Percentiles rank a stretch among this genome's conserved stretches.
Conservation (phyloP, 2,888 invertebrate genomes). For the Byasa hedistus region DNA sequence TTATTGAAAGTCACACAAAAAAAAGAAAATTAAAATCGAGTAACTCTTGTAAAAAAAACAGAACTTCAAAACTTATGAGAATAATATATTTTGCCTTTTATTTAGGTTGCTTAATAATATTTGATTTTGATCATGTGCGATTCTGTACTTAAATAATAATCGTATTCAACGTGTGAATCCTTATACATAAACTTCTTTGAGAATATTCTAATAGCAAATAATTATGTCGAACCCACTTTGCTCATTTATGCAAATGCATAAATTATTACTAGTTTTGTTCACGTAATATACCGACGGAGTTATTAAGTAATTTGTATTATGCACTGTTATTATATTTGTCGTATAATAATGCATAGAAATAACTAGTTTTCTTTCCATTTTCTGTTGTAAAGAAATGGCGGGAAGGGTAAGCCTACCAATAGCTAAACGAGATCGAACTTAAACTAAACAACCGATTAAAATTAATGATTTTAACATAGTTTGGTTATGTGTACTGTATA, state of each 20-base stretch:
- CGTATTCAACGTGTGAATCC: too few species aligned
- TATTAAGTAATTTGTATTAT: not conserved
- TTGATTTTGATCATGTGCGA: too few species aligned
- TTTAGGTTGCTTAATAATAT: too few species aligned
- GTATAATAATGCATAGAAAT: not conserved
- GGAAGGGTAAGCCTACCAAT: not conserved
- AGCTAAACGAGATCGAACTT: not conserved
- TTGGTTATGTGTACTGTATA: not conserved
- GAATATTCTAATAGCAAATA: slow-evolving; percentile 12
- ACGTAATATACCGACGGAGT: not conserved
- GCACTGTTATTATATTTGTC: not conserved
- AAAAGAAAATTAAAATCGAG: not conserved
- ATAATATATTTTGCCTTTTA: too few species aligned
- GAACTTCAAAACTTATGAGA: too few species aligned
- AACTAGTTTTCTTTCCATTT: not conserved
- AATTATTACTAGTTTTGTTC: slow-evolving; percentile 24
- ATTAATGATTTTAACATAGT: not conserved
- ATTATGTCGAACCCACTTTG: slow-evolving; percentile 14
- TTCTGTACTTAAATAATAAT: too few species aligned
- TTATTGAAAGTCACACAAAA: slow-evolving; percentile 6
- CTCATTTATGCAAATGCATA: slow-evolving; percentile 33
- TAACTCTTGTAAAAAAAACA: too few species aligned
- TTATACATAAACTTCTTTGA: not conserved
- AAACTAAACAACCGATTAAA: not conserved
- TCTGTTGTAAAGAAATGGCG: slow-evolving; percentile 1